Percentiles rank a stretch among this genome's conserved stretches.
Conservation (phyloP, 1,140 invertebrate genomes). For the Bombus sibiricus region DNA sequence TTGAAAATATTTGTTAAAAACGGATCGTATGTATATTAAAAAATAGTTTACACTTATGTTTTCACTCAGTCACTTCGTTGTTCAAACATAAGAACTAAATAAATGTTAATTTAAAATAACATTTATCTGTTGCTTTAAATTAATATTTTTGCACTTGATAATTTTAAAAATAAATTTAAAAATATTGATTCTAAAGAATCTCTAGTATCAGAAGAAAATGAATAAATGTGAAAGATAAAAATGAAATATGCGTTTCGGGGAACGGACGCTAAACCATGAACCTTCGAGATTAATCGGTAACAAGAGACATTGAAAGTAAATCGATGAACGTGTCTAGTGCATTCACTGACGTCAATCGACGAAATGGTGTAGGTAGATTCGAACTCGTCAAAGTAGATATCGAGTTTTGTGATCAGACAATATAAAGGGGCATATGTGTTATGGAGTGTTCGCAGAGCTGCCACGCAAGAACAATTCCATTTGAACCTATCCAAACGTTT, state of each 20-base stretch:
- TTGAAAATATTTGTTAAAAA: too few species aligned
- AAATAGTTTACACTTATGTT: too few species aligned
- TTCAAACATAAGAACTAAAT: too few species aligned
- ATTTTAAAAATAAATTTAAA: neutral
- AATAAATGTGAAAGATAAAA: neutral
- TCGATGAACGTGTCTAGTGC: conserved; percentile 30
- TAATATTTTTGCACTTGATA: neutral
- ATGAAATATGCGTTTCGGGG: neutral
- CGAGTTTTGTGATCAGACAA: conserved; percentile 43
- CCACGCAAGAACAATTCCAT: conserved; percentile 28
- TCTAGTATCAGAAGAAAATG: neutral
- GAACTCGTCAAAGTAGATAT: conserved; percentile 41
- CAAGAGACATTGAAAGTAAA: conserved; percentile 25
- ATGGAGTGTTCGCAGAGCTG: neutral
- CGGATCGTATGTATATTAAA: too few species aligned
- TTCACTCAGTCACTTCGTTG: too few species aligned
- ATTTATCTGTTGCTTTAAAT: neutral
- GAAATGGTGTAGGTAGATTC: conserved; percentile 22
- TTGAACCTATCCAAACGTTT: neutral
- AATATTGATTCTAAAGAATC: neutral
- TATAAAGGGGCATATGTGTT: conserved; percentile 31
- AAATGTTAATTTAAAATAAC: neutral
- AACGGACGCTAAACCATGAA: neutral
- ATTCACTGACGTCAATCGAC: conserved; percentile 34
- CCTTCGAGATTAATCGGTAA: neutral